phyloP scores from a whole-genome alignment of 2,888 invertebrate genomes.

The Amphipyra berbera region DNA sequence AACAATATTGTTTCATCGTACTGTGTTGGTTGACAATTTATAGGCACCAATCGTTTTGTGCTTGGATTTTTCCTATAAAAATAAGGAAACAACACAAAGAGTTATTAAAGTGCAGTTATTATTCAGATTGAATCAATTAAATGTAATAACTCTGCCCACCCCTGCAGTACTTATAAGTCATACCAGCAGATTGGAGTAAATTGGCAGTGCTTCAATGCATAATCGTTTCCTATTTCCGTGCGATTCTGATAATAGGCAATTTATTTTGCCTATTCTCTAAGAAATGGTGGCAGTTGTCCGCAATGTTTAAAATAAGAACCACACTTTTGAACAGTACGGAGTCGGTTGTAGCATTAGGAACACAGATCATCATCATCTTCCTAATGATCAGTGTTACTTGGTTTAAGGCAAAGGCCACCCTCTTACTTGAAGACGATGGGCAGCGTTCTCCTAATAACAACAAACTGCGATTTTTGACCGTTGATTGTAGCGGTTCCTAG shows the following conservation, averaged over 20 bases:
- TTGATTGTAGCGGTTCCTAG: too few relatives aligned
- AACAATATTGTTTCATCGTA: slow-evolving; percentile 10
- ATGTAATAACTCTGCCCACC: slow-evolving; percentile 64
- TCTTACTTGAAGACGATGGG: too few relatives aligned
- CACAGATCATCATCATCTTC: too few relatives aligned
- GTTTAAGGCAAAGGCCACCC: too few relatives aligned
- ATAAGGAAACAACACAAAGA: slow-evolving; percentile 21
- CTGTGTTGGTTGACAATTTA: slow-evolving; percentile 9
- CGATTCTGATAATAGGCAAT: slow-evolving; percentile 12
- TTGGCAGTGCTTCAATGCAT: slow-evolving; percentile 73
- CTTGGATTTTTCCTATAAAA: background rate
- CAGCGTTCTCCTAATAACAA: too few relatives aligned
- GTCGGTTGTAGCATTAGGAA: too few relatives aligned
- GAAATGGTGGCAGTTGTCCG: background rate
- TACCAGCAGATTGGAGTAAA: slow-evolving; percentile 52
- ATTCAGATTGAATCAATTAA: slow-evolving; percentile 55
- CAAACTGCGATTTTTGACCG: too few relatives aligned
- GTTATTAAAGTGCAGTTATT: slow-evolving; percentile 8
- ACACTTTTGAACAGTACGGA: too few relatives aligned
- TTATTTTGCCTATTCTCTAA: background rate
- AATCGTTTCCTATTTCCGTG: slow-evolving; percentile 52
- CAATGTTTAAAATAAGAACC: too few relatives aligned
- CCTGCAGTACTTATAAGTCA: slow-evolving; percentile 50
- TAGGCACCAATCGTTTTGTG: background rate
- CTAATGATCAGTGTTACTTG: too few relatives aligned